Percentiles rank a stretch among this genome's conserved stretches.
phyloP scores from a whole-genome alignment of 2,113 vertebrate species.

The Coptodon bakossiorum region DNA sequence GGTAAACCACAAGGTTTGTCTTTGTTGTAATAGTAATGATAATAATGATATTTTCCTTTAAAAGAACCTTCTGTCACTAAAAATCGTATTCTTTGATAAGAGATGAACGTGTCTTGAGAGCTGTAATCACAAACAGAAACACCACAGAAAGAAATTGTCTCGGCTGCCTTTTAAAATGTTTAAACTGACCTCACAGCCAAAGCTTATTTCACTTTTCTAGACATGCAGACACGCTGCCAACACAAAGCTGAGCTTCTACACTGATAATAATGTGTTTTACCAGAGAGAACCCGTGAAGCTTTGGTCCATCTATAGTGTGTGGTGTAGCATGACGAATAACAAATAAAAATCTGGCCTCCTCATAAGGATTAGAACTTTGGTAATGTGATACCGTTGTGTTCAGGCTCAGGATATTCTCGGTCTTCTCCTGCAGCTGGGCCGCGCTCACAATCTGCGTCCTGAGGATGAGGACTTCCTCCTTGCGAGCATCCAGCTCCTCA shows the following conservation, averaged over 20 bases:
- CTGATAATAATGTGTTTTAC: neutral
- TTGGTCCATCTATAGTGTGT: neutral
- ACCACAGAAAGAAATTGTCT: neutral
- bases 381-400: neutral
- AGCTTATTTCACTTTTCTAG: neutral
- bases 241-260: neutral
- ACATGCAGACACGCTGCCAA: neutral
- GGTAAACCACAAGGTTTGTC: neutral
- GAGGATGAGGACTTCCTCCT: slow-evolving; percentile 93
- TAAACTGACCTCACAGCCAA: neutral
- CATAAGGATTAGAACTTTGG: neutral
- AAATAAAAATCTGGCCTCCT: neutral
- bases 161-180: neutral
- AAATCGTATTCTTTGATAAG: neutral
- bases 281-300: neutral
- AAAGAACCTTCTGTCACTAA: neutral
- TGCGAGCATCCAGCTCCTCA: slow-evolving; percentile 93
- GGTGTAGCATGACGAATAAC: neutral
- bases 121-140: neutral
- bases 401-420: slow-evolving; percentile 57
- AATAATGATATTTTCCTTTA: neutral
- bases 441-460: slow-evolving; percentile 83
- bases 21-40: neutral
- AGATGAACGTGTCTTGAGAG: neutral
- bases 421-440: slow-evolving; percentile 63